phyloP scores from a whole-genome alignment of 2,113 vertebrate genomes.

The Tonatia bakeri region DNA sequence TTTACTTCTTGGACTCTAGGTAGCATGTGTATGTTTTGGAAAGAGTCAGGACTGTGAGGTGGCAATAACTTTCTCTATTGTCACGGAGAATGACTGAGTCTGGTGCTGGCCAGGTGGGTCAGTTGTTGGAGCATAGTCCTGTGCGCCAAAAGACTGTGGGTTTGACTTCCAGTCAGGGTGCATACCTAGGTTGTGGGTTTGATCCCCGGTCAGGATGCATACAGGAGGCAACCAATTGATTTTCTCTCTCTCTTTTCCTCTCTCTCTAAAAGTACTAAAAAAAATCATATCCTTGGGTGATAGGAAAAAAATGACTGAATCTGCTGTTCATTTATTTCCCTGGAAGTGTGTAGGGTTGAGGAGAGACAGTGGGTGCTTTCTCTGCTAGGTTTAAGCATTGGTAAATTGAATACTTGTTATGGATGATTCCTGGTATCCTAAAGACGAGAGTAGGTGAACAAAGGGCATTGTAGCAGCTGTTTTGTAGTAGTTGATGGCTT shows the following conservation, averaged over 20 bases:
- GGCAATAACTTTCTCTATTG: not conserved
- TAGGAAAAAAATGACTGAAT: not conserved
- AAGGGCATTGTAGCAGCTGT: not conserved
- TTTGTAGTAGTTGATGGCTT: conserved; percentile 37
- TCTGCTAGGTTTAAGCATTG: not conserved
- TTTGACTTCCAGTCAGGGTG: too few species aligned
- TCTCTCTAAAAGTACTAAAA: too few species aligned
- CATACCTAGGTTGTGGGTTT: too few species aligned
- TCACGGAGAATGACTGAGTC: not conserved
- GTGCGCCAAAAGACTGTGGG: too few species aligned
- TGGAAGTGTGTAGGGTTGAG: not conserved
- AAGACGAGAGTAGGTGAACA: not conserved
- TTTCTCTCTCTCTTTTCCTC: too few species aligned
- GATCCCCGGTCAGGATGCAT: too few species aligned
- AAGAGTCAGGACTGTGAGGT: not conserved
- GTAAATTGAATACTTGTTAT: not conserved
- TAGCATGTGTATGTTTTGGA: not conserved
- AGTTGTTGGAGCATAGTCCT: too few species aligned
- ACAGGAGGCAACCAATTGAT: too few species aligned
- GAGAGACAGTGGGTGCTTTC: not conserved
- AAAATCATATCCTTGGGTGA: too few species aligned
- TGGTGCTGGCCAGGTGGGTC: not conserved
- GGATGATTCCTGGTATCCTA: not conserved
- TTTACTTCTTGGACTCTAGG: not conserved
- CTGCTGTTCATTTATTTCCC: not conserved